Base-by-base conservation (phyloP, 2,113 vertebrate genomes). In the Zosterops hypoxanthus region DNA sequence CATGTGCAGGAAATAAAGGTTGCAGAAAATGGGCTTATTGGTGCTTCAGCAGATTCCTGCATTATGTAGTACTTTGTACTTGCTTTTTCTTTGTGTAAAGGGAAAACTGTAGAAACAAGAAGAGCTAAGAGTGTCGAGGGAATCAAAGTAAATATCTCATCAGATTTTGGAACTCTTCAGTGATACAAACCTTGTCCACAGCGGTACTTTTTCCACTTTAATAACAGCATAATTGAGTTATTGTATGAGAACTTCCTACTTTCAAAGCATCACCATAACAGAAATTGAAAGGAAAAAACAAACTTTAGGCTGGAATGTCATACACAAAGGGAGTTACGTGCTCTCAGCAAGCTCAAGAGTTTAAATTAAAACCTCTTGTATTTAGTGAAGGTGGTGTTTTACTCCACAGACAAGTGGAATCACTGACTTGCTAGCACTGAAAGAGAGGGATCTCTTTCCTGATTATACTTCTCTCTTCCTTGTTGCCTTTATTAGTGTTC, bases 321-420 rank as follows among this genome's bases (percentile, higher is more conserved):
- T 64, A 28, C 24, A 49, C 61, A 79, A 91, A 83, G 56, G 41
- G 25, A 84, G 18, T 87, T 87, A 56, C 0, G 0, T 78, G 39
- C 53, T 91, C 69, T 89, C 44, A 63, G 34, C 56, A 64, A 87
- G 26, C 56, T 85, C 57, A 29, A 52, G 60, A 55, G 49, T 63
- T 78, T 79, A 76, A 86, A 87, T 91, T 89, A 81, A 96, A 94
- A 71, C 78, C 65, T 56, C 41, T 66, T 84, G 42, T 78, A 11
- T 63, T 63, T 41, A 63, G 25, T 34, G 34, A 33, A n/a, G 39
- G 6, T 71, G 33, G 5, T 76, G 11, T n/a, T 91, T 65, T 66
- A 50, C n/a, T 71, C 23, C 42, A 20, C 69, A 60, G 73, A 31
- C 0, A 2, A 52, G 65, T 5, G 11, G 21, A 63, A 47, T 89